Percentiles rank a stretch among this genome's conserved stretches.
Conservation (phyloP, 2,888 invertebrate genomes). For the Serrognathus titanus region DNA sequence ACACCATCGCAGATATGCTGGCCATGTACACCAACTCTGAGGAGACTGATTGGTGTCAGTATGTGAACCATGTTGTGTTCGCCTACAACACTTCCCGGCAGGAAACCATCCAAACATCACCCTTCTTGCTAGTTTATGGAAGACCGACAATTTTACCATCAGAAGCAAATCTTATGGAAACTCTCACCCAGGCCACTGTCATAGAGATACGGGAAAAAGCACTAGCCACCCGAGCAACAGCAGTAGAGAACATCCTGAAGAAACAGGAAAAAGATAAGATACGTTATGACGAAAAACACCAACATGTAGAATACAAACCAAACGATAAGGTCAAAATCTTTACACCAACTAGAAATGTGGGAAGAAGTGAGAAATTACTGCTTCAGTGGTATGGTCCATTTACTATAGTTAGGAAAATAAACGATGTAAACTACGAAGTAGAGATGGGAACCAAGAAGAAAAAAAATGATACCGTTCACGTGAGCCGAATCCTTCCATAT, state of each 20-base stretch:
- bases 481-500: no score
- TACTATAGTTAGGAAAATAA: no score
- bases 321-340: slow-evolving; percentile 26
- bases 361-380: slow-evolving; percentile 25
- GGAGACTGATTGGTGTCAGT: neutral
- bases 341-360: slow-evolving; percentile 26
- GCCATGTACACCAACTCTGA: neutral
- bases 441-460: no score
- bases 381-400: no score
- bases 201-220: slow-evolving; percentile 9
- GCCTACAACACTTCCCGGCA: slow-evolving; percentile 28
- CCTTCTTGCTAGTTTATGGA: slow-evolving; percentile 4
- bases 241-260: slow-evolving; percentile 20
- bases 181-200: slow-evolving; percentile 16
- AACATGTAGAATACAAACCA: slow-evolving; percentile 19
- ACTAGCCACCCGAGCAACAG: slow-evolving; percentile 8
- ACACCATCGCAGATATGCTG: slow-evolving; percentile 5
- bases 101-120: slow-evolving; percentile 23
- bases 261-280: slow-evolving; percentile 23
- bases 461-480: no score
- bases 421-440: no score
- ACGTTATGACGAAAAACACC: slow-evolving; percentile 27
- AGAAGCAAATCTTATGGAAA: slow-evolving; percentile 3
- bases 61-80: slow-evolving; percentile 19
- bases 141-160: slow-evolving; percentile 23